phyloP scores from a whole-genome alignment of 2,797 vertebrate species.

The Rhinophrynus dorsalis region DNA sequence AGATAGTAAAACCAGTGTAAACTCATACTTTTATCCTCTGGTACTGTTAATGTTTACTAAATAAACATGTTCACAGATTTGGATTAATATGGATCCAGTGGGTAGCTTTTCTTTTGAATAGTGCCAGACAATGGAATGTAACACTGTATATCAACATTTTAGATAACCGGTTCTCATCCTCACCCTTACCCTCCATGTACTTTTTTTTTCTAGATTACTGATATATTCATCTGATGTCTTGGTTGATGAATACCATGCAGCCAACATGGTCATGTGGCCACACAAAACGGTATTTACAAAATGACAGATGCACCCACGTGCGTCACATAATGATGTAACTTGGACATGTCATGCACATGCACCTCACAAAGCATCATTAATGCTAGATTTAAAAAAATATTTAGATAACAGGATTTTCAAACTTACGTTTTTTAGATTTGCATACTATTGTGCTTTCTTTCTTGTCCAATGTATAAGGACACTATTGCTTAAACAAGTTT shows the following conservation, averaged over 20 bases:
- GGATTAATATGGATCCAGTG: no score
- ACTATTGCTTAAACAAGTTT: no score
- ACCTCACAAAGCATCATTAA: slow-evolving; percentile 38
- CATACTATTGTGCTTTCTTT: background rate
- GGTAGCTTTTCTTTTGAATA: background rate
- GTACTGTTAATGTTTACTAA: background rate
- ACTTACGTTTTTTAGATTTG: background rate
- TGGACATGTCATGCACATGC: slow-evolving; percentile 44
- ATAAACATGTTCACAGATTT: no score
- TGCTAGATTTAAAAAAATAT: slow-evolving; percentile 35
- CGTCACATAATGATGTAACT: slow-evolving; percentile 45
- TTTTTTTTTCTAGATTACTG: background rate
- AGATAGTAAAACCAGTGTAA: slow-evolving; percentile 8
- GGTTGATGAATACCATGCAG: slow-evolving; percentile 51
- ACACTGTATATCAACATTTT: slow-evolving; percentile 13
- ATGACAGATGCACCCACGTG: slow-evolving; percentile 44
- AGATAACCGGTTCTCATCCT: slow-evolving; percentile 39
- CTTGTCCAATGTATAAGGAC: no score
- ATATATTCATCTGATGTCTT: slow-evolving; percentile 37
- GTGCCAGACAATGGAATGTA: slow-evolving; percentile 36
- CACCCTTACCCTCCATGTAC: slow-evolving; percentile 49
- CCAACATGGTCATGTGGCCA: slow-evolving; percentile 48
- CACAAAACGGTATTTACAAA: slow-evolving; percentile 47
- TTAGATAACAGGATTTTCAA: slow-evolving; percentile 26
- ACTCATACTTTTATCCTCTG: background rate